Conservation (phyloP, 2,888 invertebrate species). For the Brachypalpus laphriformis region DNA sequence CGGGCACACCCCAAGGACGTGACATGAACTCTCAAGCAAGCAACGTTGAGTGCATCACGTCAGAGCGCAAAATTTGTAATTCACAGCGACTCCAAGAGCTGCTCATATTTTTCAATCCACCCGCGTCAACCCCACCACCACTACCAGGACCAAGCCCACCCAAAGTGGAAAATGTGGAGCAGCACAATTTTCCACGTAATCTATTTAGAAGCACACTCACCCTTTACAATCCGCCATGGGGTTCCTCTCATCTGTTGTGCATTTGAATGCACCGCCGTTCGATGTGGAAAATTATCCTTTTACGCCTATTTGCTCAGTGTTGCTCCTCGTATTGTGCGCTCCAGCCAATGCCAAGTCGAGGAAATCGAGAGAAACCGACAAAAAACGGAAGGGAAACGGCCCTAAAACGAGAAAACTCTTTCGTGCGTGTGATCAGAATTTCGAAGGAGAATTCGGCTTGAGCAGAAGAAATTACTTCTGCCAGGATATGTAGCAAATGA, state of each 20-base stretch:
- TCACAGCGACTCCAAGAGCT: slow-evolving; percentile 72
- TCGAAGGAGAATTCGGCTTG: slow-evolving; percentile 69
- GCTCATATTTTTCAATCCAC: slow-evolving; percentile 73
- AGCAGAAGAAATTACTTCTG: slow-evolving; percentile 72
- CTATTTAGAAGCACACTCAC: slow-evolving; percentile 65
- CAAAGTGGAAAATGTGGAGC: slow-evolving; percentile 69
- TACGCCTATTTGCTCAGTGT: slow-evolving; percentile 73
- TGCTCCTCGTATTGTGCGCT: slow-evolving; percentile 29
- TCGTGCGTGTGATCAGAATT: slow-evolving; percentile 77
- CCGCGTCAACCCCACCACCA: slow-evolving; percentile 30
- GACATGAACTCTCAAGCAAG: slow-evolving; percentile 68
- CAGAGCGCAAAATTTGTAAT: slow-evolving; percentile 72
- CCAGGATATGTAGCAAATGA: slow-evolving; percentile 73
- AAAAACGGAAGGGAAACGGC: slow-evolving; percentile 21
- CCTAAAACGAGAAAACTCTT: slow-evolving; percentile 75
- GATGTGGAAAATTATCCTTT: slow-evolving; percentile 74
- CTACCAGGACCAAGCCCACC: neutral
- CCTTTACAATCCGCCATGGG: neutral
- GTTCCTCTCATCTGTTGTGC: slow-evolving; percentile 51
- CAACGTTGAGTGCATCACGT: slow-evolving; percentile 73
- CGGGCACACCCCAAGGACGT: slow-evolving; percentile 59
- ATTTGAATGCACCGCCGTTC: slow-evolving; percentile 73
- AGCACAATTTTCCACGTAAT: slow-evolving; percentile 74
- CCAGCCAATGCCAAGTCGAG: slow-evolving; percentile 49
- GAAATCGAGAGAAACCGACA: slow-evolving; percentile 39